These are phyloP conservation scores for Dicyrtoma fusca DNA, from an alignment of 2,888 invertebrate species.

Conservation along the genomic window DNA sequence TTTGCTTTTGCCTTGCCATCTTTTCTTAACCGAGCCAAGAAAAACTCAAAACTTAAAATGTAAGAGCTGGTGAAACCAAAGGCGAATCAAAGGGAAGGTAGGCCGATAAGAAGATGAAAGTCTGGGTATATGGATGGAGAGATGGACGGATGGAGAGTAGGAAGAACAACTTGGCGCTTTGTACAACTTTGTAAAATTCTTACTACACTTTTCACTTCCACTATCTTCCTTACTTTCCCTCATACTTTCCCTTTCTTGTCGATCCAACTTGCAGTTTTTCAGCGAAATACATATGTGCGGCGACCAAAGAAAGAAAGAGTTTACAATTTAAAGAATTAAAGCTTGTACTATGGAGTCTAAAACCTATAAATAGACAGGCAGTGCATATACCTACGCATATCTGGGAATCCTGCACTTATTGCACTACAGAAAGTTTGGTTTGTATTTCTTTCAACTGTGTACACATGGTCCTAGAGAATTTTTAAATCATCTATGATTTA, in stretches of 20 bases:
- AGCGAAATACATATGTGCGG: too few species aligned
- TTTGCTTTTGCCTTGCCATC: not conserved
- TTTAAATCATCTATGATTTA: too few species aligned
- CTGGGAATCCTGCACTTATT: too few species aligned
- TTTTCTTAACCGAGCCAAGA: not conserved
- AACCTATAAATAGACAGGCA: too few species aligned
- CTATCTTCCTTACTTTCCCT: not conserved
- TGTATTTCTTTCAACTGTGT: too few species aligned
- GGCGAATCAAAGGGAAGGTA: not conserved
- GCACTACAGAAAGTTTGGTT: too few species aligned
- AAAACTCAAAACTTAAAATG: not conserved
- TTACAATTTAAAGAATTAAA: too few species aligned
- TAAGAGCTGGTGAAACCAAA: not conserved
- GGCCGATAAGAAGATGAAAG: not conserved
- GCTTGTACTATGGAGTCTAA: too few species aligned
- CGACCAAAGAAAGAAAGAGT: too few species aligned
- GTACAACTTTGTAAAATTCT: too few species aligned
- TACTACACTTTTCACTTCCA: not conserved
- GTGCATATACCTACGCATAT: too few species aligned
- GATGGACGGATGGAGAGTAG: not conserved
- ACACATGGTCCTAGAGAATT: too few species aligned
- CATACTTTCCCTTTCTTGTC: not conserved
- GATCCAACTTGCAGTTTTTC: not conserved
- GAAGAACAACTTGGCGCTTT: constrained; percentile 1
- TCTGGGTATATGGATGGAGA: not conserved